Base-by-base conservation (phyloP, 2,888 invertebrate species). In the Polyploca ridens region DNA sequence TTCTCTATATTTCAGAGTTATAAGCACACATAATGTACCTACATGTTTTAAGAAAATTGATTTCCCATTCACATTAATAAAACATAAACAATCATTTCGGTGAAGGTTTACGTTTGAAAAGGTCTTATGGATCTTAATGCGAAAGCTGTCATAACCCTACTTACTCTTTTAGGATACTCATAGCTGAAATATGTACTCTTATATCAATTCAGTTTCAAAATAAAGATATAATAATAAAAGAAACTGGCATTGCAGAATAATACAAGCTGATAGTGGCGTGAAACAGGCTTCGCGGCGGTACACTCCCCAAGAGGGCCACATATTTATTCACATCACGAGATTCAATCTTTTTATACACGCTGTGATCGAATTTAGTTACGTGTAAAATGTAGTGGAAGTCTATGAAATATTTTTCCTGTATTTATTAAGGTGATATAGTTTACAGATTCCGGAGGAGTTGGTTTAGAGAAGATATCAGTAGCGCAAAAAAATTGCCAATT, bases 221-320 rank as follows among this genome's bases (percentile, higher is more conserved):
- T 76, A 74, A 66, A 66, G 76, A 71, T 65, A 66, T 64, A 61
- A 64, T 69, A 38, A 44, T 62, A 35, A 33, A 62, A 58, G 64
- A 60, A 35, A 46, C 59, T 58, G 64, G 62, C 67, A 72, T 69
- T 76, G 66, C 66, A 69, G 69, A 68, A 74, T 71, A 74, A 75
- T 72, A 65, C 68, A 62, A 62, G 64, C 27, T 65, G 70, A 72
- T 74, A 77, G 72, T 63, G 66, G 62, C 68, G 70, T 77, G 68
- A 72, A 75, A 77, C 75, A 72, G 74, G 68, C 63, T 77, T 66
- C 38, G 66, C 58, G 41, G 58, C 33, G n/a, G n/a, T n/a, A 33
- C 27, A 62, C 62, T 60, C 63, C 72, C 63, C 68, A 11, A 4
- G 73, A 69, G 72, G 58, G 62, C 64, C 66, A 63, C 70, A 68